Percentiles rank a stretch among this genome's conserved stretches.
Conservation (phyloP, 1,140 invertebrate genomes). For the Drosophila pectinifera region DNA sequence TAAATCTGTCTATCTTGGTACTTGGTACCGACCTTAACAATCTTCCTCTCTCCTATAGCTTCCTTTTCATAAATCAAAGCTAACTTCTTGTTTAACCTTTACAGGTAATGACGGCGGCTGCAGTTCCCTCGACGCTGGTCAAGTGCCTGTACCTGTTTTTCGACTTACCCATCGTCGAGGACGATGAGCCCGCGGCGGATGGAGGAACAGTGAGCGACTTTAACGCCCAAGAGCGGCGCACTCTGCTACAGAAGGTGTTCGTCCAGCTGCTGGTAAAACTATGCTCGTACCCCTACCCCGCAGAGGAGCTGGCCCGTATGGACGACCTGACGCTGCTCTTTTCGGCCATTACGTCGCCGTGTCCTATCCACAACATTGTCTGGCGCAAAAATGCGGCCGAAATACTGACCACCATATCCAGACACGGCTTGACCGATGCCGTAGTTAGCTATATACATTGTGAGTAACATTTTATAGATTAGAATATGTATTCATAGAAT, state of each 20-base stretch:
- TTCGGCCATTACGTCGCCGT: slow-evolving; percentile 97
- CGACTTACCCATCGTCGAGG: slow-evolving; percentile 96
- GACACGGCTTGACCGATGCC: slow-evolving; percentile 95
- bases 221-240: slow-evolving; percentile 94
- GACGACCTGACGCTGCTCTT: slow-evolving; percentile 98
- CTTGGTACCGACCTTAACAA: too few relatives aligned
- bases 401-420: slow-evolving; percentile 97
- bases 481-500: background rate
- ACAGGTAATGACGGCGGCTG: slow-evolving; percentile 96
- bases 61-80: background rate
- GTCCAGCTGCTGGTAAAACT: slow-evolving; percentile 97
- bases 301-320: slow-evolving; percentile 97
- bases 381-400: slow-evolving; percentile 97
- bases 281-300: slow-evolving; percentile 95
- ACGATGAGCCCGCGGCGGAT: slow-evolving; percentile 86
- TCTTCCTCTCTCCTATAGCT: too few relatives aligned
- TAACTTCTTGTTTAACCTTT: background rate
- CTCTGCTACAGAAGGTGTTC: slow-evolving; percentile 98
- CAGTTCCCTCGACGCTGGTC: slow-evolving; percentile 98
- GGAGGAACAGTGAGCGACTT: slow-evolving; percentile 90
- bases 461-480: slow-evolving; percentile 86
- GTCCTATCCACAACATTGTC: slow-evolving; percentile 95
- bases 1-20: too few relatives aligned
- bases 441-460: slow-evolving; percentile 99
- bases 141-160: slow-evolving; percentile 99